Evolutionary conservation across 2,113 vertebrate species (phyloP).

Genomic region (Calyptomena viridis): DNA sequence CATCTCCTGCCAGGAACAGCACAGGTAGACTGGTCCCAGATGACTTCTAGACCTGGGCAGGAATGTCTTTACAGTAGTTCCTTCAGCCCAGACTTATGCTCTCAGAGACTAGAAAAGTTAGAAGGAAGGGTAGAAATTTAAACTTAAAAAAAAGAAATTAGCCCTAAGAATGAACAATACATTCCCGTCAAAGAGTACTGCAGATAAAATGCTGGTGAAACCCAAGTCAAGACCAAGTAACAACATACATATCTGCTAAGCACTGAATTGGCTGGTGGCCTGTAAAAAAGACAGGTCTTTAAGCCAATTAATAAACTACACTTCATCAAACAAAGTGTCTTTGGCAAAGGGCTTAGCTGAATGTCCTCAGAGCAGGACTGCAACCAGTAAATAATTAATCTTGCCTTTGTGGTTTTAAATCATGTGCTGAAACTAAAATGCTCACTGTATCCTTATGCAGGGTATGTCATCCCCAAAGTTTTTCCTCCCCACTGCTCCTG

Average conservation of each 20-base stretch:
- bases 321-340: neutral
- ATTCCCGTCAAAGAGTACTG: fast-evolving
- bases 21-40: neutral
- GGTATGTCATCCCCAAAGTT: neutral
- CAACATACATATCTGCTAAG: neutral
- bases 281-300: constrained; percentile 26
- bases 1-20: neutral
- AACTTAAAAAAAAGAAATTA: neutral
- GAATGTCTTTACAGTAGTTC: neutral
- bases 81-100: neutral
- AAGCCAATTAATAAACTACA: constrained; percentile 16
- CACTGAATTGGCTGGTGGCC: neutral
- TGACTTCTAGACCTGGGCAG: neutral
- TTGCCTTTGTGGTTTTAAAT: neutral
- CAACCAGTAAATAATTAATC: neutral
- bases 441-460: neutral
- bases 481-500: neutral
- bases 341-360: neutral
- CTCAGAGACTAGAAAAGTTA: neutral
- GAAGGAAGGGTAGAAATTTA: neutral
- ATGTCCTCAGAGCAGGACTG: neutral
- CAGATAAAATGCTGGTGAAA: neutral
- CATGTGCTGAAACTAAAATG: neutral
- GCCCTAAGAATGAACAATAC: neutral
- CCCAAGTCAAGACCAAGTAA: neutral